phyloP scores from a whole-genome alignment of 1,140 invertebrate species.

The Acromyrmex charruanus region DNA sequence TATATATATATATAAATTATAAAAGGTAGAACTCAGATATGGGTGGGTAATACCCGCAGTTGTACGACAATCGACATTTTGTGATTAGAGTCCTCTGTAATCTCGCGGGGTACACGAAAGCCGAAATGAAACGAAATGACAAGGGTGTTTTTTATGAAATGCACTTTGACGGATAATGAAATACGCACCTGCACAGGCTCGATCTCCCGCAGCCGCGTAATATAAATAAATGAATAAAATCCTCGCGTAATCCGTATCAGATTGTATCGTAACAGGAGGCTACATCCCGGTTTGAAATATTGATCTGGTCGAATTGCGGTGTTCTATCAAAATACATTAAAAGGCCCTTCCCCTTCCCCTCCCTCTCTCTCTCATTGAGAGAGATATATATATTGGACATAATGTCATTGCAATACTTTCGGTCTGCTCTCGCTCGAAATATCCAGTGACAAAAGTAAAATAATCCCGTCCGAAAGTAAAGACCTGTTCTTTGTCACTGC shows the following conservation, averaged over 20 bases:
- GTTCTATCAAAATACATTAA: constrained; percentile 47
- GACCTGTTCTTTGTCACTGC: too few relatives aligned
- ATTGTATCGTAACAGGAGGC: constrained; percentile 41
- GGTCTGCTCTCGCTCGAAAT: constrained; percentile 26
- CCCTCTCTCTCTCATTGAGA: not conserved
- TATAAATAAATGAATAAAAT: constrained; percentile 56
- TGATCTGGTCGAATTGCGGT: constrained; percentile 47
- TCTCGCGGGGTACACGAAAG: not conserved
- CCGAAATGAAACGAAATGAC: constrained; percentile 16
- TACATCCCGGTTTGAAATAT: constrained; percentile 45
- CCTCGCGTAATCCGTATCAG: constrained; percentile 35
- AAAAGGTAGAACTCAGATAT: too few relatives aligned
- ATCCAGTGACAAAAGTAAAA: constrained; percentile 51
- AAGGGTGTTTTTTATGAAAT: constrained; percentile 33
- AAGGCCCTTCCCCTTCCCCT: not conserved
- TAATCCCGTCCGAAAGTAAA: not conserved
- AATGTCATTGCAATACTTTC: constrained; percentile 31
- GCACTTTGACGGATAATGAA: constrained; percentile 22
- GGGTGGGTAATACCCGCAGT: not conserved
- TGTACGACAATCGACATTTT: not conserved
- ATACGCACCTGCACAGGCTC: not conserved
- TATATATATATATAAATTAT: too few relatives aligned
- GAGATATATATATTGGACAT: constrained; percentile 36
- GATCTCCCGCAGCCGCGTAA: not conserved
- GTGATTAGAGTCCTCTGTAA: not conserved